Evolutionary conservation across 2,797 vertebrate species (phyloP).

Genomic region (Microcaecilia unicolor): DNA sequence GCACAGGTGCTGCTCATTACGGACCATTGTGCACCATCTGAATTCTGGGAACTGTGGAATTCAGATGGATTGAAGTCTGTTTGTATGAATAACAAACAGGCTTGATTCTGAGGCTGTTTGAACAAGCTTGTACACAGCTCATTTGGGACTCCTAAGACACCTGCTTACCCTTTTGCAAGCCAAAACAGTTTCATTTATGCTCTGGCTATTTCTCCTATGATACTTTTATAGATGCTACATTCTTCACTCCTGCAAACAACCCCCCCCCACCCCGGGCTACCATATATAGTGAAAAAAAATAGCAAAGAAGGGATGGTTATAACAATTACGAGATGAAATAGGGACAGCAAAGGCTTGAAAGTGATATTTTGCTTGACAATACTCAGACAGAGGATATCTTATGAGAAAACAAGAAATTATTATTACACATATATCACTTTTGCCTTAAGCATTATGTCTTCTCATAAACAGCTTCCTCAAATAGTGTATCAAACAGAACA

Average conservation of each 20-base stretch:
- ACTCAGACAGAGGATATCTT: neutral
- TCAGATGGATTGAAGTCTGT: conserved; percentile 48
- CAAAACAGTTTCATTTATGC: conserved; percentile 50
- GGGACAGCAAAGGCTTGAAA: conserved; percentile 3
- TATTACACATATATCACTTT: too few species aligned
- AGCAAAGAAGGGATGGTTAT: conserved; percentile 16
- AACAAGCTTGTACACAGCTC: conserved; percentile 53
- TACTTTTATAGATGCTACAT: conserved; percentile 35
- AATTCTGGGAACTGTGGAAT: conserved; percentile 56
- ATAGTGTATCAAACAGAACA: conserved; percentile 2
- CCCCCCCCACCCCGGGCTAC: conserved; percentile 16
- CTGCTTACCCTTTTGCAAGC: conserved; percentile 58
- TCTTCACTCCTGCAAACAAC: neutral
- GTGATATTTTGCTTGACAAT: conserved; percentile 4
- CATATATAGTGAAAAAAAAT: conserved; percentile 10
- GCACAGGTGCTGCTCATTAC: conserved; percentile 70
- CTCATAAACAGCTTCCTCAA: neutral
- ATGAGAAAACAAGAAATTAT: neutral
- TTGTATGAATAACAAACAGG: conserved; percentile 62
- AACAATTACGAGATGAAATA: conserved; percentile 16
- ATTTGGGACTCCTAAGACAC: conserved; percentile 60
- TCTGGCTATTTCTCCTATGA: conserved; percentile 35
- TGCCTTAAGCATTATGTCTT: neutral
- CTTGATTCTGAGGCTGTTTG: conserved; percentile 58
- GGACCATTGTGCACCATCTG: conserved; percentile 59